Evolutionary conservation across 2,797 vertebrate species (phyloP).

Genomic region (Cossypha caffra): DNA sequence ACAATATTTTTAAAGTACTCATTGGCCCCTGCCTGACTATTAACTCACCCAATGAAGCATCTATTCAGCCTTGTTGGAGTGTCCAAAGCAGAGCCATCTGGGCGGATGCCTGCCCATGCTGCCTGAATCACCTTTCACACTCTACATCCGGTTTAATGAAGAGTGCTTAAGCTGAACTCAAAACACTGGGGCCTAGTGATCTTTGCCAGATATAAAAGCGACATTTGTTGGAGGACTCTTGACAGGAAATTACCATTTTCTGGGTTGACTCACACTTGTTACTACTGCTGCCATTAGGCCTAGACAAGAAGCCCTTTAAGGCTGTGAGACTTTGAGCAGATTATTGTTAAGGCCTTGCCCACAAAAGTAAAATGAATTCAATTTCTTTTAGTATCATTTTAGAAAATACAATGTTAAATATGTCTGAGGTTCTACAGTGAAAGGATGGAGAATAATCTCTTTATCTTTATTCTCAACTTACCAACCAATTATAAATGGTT

Average conservation of each 20-base stretch:
- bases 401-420: constrained; percentile 67
- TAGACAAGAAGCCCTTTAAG: constrained; percentile 69
- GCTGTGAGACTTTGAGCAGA: constrained; percentile 19
- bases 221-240: constrained; percentile 82
- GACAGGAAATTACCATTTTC: constrained; percentile 89
- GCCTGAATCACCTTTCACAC: constrained; percentile 87
- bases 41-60: constrained; percentile 80
- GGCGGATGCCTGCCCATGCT: constrained; percentile 80
- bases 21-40: constrained; percentile 77
- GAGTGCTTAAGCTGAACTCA: constrained; percentile 79
- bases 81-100: constrained; percentile 78
- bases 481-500: constrained; percentile 57
- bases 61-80: constrained; percentile 80
- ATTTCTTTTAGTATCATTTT: constrained; percentile 62
- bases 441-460: constrained; percentile 68
- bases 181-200: constrained; percentile 84
- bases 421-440: constrained; percentile 28
- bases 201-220: constrained; percentile 82
- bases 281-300: constrained; percentile 46
- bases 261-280: constrained; percentile 78
- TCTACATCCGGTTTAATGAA: constrained; percentile 83
- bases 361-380: constrained; percentile 49
- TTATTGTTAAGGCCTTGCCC: constrained; percentile 30
- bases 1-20: constrained; percentile 89
- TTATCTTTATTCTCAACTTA: constrained; percentile 59